Base-by-base conservation (phyloP, 2,888 invertebrate genomes). In the Timema cristinae region DNA sequence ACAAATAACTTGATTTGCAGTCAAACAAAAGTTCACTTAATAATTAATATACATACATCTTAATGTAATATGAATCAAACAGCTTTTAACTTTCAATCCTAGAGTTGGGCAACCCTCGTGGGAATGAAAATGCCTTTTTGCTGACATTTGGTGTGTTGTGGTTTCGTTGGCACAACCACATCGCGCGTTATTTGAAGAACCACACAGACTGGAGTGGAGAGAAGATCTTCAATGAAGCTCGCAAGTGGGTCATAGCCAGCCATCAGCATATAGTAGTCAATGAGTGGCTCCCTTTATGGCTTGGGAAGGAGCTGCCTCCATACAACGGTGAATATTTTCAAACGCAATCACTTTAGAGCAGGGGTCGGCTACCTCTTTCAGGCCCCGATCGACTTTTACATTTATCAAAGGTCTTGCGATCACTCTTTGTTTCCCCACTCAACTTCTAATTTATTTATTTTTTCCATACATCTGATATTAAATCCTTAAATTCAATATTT, bases 231-330 rank as follows among this genome's bases (percentile, higher is more conserved):
- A 85, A 86, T 75, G 86, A 86, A 79, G 86, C 86, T 11, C 79
- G 86, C 75, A 86, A 86, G 79, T 86, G 85, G 86, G 84, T 85
- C 2, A 85, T 86, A 75, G 86, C 84, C 13, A 84, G 84, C 2
- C 83, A 86, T 73, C 86, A 86, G 76, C 81, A 82, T 72, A 82
- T 86, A 48, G 82, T 85, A 5, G 75, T 83, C 0, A 82, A 86
- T 76, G 82, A 84, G 75, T 86, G 86, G 86, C 78, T 87, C 59
- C 83, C 83, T 6, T 77, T 81, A 67, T 84, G 84, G 81, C 75
- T 86, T 5, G 81, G 81, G 0, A 76, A 77, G 48, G 50, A 66
- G 5, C 72, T 82, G 52, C 73, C 78, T n/a, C 1, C n/a, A 1
- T 83, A 82, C 73, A 15, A 70, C 73, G 79, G 80, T 77, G 75